phyloP scores from a whole-genome alignment of 2,888 invertebrate species.

The Bedellia somnulentella region DNA sequence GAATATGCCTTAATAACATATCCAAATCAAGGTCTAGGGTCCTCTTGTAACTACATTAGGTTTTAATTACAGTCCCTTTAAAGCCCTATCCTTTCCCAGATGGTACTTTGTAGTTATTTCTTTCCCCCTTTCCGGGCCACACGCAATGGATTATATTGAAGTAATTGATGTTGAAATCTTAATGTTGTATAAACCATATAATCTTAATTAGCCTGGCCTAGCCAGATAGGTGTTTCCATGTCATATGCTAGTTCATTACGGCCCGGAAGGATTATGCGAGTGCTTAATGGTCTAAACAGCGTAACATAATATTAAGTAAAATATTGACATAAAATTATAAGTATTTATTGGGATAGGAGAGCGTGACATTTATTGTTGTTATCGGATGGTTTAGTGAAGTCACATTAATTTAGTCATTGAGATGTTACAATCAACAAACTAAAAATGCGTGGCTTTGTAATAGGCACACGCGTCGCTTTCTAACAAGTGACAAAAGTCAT shows the following conservation, averaged over 20 bases:
- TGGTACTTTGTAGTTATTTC: too few species aligned
- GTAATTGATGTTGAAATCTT: constrained; percentile 31
- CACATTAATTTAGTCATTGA: constrained; percentile 5
- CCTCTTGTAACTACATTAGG: too few species aligned
- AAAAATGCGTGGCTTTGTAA: constrained; percentile 26
- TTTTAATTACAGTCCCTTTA: too few species aligned
- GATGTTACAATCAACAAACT: constrained; percentile 4
- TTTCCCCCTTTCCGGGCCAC: too few species aligned
- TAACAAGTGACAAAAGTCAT: constrained; percentile 42
- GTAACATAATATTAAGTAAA: constrained; percentile 48
- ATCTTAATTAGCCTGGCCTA: constrained; percentile 14
- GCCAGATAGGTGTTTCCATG: constrained; percentile 21
- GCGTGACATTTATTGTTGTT: constrained; percentile 22
- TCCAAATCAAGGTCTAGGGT: constrained; percentile 57
- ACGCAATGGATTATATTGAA: too few species aligned
- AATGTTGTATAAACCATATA: constrained; percentile 13
- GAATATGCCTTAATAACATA: constrained; percentile 58
- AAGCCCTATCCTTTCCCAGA: too few species aligned
- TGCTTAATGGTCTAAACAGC: constrained; percentile 32
- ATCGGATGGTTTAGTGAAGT: background rate
- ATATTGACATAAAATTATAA: constrained; percentile 50
- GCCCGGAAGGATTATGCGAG: constrained; percentile 22
- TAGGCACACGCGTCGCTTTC: constrained; percentile 28
- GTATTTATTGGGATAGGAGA: constrained; percentile 49
- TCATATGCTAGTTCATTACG: constrained; percentile 21